Conservation (phyloP, 2,888 invertebrate species). For the Lepidocyrtoides sp. region DNA sequence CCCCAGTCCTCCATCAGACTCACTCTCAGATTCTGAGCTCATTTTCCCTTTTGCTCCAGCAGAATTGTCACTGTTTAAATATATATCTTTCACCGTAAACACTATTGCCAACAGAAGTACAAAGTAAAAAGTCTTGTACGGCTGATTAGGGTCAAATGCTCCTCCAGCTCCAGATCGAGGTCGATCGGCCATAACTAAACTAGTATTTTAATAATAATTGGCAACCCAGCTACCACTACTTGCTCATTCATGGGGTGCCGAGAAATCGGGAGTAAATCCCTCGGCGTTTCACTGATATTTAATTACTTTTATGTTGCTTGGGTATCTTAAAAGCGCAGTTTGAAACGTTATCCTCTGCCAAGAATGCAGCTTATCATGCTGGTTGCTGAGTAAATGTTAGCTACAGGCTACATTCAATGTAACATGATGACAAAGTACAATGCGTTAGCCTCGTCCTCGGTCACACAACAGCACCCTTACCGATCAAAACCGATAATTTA, state of each 20-base stretch:
- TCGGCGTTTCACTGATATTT: neutral
- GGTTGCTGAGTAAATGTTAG: no score
- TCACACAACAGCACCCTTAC: no score
- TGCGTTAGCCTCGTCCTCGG: no score
- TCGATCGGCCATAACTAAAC: slow-evolving; percentile 74
- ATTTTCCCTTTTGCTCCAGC: slow-evolving; percentile 50
- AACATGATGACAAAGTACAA: no score
- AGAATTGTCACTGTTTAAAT: slow-evolving; percentile 69
- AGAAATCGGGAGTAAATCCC: slow-evolving; percentile 29
- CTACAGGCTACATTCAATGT: no score
- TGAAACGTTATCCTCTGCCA: neutral
- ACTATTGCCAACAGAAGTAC: slow-evolving; percentile 82
- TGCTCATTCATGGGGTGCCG: slow-evolving; percentile 16
- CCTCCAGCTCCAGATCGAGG: slow-evolving; percentile 69
- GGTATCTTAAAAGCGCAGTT: neutral
- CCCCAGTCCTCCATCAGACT: slow-evolving; percentile 56
- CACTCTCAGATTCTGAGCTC: slow-evolving; percentile 68
- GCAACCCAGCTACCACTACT: no score
- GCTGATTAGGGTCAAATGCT: slow-evolving; percentile 65
- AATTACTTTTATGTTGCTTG: neutral
- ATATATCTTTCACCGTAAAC: slow-evolving; percentile 85
- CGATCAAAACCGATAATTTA: no score
- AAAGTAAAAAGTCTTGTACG: slow-evolving; percentile 74
- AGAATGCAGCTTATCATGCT: neutral
- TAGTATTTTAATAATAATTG: neutral